Conservation (phyloP, 2,113 vertebrate species). For the Piprites chloris region DNA sequence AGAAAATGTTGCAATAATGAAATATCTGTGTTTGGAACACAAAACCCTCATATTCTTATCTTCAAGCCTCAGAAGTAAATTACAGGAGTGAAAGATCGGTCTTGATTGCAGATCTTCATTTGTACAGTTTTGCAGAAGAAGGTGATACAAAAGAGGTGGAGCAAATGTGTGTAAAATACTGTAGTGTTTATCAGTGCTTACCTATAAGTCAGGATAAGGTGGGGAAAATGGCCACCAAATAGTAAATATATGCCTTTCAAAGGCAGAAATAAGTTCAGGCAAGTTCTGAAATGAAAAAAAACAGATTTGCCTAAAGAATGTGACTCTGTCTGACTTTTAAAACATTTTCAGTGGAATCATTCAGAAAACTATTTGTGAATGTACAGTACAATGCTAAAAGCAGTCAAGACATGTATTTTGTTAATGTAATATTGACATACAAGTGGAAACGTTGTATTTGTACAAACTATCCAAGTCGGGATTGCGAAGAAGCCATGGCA, state of each 20-base stretch:
- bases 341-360: not conserved
- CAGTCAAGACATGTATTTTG: not conserved
- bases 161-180: not conserved
- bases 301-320: not conserved
- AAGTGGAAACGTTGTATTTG: not conserved
- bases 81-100: not conserved
- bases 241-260: not conserved
- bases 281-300: not conserved
- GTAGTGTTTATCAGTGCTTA: not conserved
- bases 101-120: not conserved
- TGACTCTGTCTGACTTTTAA: not conserved
- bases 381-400: not conserved
- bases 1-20: not conserved
- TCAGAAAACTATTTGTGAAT: not conserved
- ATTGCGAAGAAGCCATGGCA: accelerated
- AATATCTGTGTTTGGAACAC: not conserved
- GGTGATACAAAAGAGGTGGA: not conserved
- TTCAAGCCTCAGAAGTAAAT: not conserved
- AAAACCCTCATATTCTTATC: not conserved
- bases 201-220: not conserved
- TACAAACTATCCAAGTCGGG: not conserved
- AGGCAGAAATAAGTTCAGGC: not conserved
- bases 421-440: not conserved
- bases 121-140: not conserved
- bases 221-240: not conserved